Conservation (phyloP, 2,113 vertebrate genomes). For the Calyptomena viridis region DNA sequence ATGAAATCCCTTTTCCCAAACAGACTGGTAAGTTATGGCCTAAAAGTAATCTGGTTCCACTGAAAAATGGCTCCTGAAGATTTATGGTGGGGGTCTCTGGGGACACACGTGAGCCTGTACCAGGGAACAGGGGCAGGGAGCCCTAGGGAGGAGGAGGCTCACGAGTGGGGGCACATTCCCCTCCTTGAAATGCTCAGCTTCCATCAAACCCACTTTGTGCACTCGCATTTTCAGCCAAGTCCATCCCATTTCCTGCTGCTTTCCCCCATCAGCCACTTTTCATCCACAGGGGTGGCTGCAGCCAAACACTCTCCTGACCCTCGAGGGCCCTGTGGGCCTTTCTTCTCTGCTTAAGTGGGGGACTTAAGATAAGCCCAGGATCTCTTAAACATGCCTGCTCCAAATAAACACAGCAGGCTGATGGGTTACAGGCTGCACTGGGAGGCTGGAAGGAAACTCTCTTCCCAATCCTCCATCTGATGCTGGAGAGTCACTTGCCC, state of each 20-base stretch:
- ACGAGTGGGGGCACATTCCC: not conserved
- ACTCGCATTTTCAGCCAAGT: not conserved
- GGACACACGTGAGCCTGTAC: not conserved
- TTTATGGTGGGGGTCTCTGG: not conserved
- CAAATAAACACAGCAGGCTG: not conserved
- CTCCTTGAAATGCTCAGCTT: not conserved
- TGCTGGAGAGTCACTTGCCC: not conserved
- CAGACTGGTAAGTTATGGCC: not conserved
- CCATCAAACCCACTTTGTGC: not conserved
- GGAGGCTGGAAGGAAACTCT: not conserved
- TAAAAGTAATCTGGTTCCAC: not conserved
- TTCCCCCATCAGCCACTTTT: not conserved
- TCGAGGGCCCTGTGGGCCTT: not conserved
- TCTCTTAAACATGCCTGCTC: not conserved
- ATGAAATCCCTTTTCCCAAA: conserved; percentile 42
- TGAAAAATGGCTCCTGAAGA: not conserved
- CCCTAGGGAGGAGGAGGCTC: not conserved
- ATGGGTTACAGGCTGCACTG: not conserved
- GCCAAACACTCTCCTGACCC: not conserved
- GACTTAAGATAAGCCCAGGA: conserved; percentile 4
- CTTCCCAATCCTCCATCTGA: not conserved
- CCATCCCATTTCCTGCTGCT: not conserved
- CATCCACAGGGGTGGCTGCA: not conserved
- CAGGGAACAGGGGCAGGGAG: not conserved
- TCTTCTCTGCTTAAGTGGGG: not conserved